Evolutionary conservation across 2,888 invertebrate genomes (phyloP), one percentile per base, ranked within the genome.

Genomic region (Acrobasis consociella): DNA sequence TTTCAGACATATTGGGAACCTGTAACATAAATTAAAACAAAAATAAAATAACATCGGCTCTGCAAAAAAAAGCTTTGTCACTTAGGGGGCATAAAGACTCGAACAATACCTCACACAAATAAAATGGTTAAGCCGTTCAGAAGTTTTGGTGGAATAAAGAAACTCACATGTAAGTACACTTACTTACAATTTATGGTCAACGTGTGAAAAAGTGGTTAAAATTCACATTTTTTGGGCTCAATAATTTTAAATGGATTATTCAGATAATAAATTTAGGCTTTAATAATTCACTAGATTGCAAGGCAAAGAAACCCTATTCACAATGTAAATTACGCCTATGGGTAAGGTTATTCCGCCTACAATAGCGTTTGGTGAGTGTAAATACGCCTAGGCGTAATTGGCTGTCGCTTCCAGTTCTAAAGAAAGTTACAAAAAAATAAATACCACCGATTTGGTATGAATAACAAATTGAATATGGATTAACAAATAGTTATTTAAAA

Each of bases 361-460:
- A 13, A 51, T 51, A 51, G 22, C 51, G 22, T 51, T 51, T 51
- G 22, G 51, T 13, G 51, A 11, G 51, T 17, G 51, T 51, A 22
- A 51, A 51, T 51, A 51, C 51, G 51, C 51, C 17, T 51, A 51
- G 51, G n/a, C n/a, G n/a, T n/a, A n/a, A n/a, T n/a, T n/a, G n/a
- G n/a, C n/a, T n/a, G n/a, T n/a, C n/a, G n/a, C n/a, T n/a, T n/a
- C n/a, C n/a, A n/a, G n/a, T n/a, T n/a, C n/a, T n/a, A n/a, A n/a
- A n/a, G n/a, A n/a, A n/a, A n/a, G n/a, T n/a, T n/a, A n/a, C n/a
- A n/a, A n/a, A n/a, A n/a, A n/a, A n/a, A n/a, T n/a, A n/a, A n/a
- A n/a, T n/a, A n/a, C n/a, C n/a, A n/a, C n/a, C n/a, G n/a, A n/a
- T n/a, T n/a, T n/a, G n/a, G n/a, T n/a, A n/a, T n/a, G n/a, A n/a